Percentiles rank a stretch among this genome's conserved stretches.
Evolutionary conservation across 2,113 vertebrate genomes (phyloP).

Genomic region (Pseudorasbora parva): DNA sequence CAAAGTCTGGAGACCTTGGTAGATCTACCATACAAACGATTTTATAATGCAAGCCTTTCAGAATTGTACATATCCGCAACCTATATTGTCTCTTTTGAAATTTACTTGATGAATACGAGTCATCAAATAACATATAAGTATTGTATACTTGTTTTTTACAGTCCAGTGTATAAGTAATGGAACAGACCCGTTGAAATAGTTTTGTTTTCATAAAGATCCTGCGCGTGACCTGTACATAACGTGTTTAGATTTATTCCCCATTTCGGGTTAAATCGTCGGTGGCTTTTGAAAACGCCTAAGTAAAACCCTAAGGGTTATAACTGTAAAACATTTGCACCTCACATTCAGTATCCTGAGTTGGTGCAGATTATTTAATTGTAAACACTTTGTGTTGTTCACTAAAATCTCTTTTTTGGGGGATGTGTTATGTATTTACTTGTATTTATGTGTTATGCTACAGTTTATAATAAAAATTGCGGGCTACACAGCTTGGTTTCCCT

Average conservation of each 20-base stretch:
- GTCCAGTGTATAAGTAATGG: constrained; percentile 65
- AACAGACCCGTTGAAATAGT: constrained; percentile 68
- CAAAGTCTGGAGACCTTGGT: constrained; percentile 85
- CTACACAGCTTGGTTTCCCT: neutral
- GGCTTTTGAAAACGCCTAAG: constrained; percentile 77
- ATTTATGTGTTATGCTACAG: constrained; percentile 14
- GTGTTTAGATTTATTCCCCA: constrained; percentile 72
- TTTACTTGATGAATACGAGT: neutral
- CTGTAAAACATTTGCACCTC: constrained; percentile 71
- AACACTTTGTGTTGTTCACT: constrained; percentile 65
- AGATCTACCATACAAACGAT: constrained; percentile 50
- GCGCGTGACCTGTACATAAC: constrained; percentile 73
- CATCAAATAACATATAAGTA: constrained; percentile 62
- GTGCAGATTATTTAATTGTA: constrained; percentile 70
- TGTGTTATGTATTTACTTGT: constrained; percentile 56
- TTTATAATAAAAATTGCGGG: constrained; percentile 56
- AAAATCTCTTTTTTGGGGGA: constrained; percentile 70
- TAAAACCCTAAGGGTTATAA: constrained; percentile 79
- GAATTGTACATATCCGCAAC: neutral
- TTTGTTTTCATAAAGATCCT: constrained; percentile 70
- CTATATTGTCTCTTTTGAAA: neutral
- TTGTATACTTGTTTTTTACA: constrained; percentile 71
- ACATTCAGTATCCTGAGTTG: constrained; percentile 65
- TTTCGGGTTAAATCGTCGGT: constrained; percentile 70
- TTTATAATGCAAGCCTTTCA: neutral